These are phyloP conservation scores for Eristalinus sepulchralis DNA, from an alignment of 2,888 invertebrate species.

Conservation along the genomic window DNA sequence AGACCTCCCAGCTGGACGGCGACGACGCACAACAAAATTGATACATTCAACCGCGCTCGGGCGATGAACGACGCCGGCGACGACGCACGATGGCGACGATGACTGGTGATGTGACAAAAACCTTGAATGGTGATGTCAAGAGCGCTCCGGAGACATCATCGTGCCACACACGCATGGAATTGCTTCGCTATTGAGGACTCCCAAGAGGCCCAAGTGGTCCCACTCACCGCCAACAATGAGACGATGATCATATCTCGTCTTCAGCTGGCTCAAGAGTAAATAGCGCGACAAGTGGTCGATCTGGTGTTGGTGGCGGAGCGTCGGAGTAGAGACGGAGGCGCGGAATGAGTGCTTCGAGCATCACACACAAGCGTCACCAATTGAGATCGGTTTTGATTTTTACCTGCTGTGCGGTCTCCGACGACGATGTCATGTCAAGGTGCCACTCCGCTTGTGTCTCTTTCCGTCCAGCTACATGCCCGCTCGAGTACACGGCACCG, in stretches of 20 bases:
- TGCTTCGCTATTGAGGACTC: constrained; percentile 21
- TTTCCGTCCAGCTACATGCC: constrained; percentile 3
- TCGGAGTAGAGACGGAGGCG: neutral
- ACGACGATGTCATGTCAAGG: constrained; percentile 58
- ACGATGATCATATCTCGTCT: constrained; percentile 68
- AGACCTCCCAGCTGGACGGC: constrained; percentile 53
- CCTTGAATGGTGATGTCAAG: constrained; percentile 55
- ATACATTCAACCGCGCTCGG: constrained; percentile 15
- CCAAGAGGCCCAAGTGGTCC: constrained; percentile 48
- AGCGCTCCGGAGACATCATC: constrained; percentile 59
- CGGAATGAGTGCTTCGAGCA: constrained; percentile 20
- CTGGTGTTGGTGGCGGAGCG: neutral
- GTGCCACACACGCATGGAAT: constrained; percentile 50
- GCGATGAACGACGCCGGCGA: neutral
- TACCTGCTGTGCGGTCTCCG: constrained; percentile 58
- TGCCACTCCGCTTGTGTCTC: constrained; percentile 53
- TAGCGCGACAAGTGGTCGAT: constrained; percentile 67
- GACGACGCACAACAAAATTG: constrained; percentile 34
- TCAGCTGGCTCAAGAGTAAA: constrained; percentile 65
- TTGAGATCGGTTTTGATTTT: constrained; percentile 27
- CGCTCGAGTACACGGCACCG: neutral
- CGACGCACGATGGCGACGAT: neutral
- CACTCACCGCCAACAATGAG: constrained; percentile 67
- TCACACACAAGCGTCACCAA: constrained; percentile 33
- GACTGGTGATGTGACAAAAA: constrained; percentile 63